Conservation (phyloP, 2,113 vertebrate genomes). For the Hemiprocne comata region DNA sequence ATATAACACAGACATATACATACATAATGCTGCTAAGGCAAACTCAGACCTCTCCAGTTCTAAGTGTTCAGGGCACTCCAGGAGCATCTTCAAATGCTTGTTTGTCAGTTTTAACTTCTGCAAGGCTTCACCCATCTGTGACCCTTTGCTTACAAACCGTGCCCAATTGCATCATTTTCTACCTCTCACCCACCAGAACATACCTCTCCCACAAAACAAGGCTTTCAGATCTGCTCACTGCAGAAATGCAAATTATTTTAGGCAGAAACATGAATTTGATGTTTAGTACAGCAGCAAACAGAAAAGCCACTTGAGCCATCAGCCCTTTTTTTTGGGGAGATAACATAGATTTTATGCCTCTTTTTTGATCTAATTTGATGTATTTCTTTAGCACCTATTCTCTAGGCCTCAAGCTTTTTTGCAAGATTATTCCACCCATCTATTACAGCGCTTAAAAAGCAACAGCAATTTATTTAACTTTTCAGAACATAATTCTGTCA, state of each 20-base stretch:
- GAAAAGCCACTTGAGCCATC: background rate
- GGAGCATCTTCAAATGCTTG: background rate
- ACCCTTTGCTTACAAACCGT: background rate
- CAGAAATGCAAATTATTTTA: constrained; percentile 44
- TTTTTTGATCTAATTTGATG: constrained; percentile 32
- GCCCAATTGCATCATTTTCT: background rate
- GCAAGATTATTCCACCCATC: constrained; percentile 17
- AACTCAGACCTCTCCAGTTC: background rate
- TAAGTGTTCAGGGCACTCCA: background rate
- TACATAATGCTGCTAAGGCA: background rate
- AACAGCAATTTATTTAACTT: constrained; percentile 17
- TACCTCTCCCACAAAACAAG: constrained; percentile 7
- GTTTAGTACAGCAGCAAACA: constrained; percentile 14
- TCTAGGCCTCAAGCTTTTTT: constrained; percentile 22
- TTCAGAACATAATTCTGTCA: constrained; percentile 1
- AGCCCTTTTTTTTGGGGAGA: background rate
- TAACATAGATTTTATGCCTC: constrained; percentile 38
- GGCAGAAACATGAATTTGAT: background rate
- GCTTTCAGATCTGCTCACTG: background rate
- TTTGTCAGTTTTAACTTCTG: constrained; percentile 2
- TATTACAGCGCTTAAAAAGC: background rate
- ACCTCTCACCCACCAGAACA: background rate
- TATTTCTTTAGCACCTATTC: constrained; percentile 29
- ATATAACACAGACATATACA: background rate
- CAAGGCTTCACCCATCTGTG: background rate